These are phyloP conservation scores for Merluccius polli DNA, from an alignment of 2,797 vertebrate genomes.

Conservation along the genomic window DNA sequence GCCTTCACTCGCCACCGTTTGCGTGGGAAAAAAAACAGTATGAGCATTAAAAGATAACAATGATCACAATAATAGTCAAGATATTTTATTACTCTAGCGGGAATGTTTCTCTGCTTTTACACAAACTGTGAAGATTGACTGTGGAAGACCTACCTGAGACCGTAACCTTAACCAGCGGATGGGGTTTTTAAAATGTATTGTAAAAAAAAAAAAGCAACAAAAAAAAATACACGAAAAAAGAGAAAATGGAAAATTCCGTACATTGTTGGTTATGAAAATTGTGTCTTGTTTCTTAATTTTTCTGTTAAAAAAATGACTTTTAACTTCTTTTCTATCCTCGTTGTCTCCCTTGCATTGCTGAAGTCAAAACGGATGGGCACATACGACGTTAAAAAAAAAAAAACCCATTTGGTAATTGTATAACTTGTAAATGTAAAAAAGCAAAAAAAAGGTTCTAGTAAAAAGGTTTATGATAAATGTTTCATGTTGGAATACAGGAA, in stretches of 20 bases:
- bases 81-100: slow-evolving; percentile 98
- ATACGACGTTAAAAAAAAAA: background rate
- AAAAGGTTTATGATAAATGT: slow-evolving; percentile 78
- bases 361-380: slow-evolving; percentile 71
- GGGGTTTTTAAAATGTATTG: slow-evolving; percentile 85
- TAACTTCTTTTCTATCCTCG: slow-evolving; percentile 78
- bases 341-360: slow-evolving; percentile 80
- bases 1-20: slow-evolving; percentile 70
- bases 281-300: slow-evolving; percentile 72
- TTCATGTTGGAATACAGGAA: slow-evolving; percentile 78
- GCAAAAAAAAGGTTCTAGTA: slow-evolving; percentile 81
- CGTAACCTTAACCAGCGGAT: slow-evolving; percentile 82
- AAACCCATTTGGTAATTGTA: slow-evolving; percentile 84
- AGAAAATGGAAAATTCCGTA: slow-evolving; percentile 76
- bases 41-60: slow-evolving; percentile 75
- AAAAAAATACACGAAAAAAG: slow-evolving; percentile 66
- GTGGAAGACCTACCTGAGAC: slow-evolving; percentile 87
- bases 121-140: slow-evolving; percentile 87
- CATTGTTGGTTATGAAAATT: slow-evolving; percentile 86
- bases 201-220: slow-evolving; percentile 45
- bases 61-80: slow-evolving; percentile 75
- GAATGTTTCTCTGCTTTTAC: slow-evolving; percentile 91
- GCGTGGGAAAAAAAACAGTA: slow-evolving; percentile 75
- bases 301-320: slow-evolving; percentile 77
- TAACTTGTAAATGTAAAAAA: slow-evolving; percentile 81